Base-by-base conservation (phyloP, 2,888 invertebrate species). In the Heteromyza rotundicornis region DNA sequence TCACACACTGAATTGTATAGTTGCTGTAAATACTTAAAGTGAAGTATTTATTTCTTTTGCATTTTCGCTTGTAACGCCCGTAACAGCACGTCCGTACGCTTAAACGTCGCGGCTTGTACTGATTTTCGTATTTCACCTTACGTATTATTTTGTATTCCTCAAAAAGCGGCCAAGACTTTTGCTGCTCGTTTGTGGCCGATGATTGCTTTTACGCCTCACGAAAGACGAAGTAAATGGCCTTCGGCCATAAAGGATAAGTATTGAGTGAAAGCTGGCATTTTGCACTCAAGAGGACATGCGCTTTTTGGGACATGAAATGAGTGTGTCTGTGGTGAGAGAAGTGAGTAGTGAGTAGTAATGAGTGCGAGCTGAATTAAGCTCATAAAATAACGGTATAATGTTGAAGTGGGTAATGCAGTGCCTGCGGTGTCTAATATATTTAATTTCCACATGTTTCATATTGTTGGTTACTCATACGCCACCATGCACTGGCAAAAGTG, bases 111-210 rank as follows among this genome's bases (percentile, higher is more conserved):
- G 71, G 71, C 62, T 71, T 71, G 67, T 71, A 75, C 74, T 75
- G 74, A 73, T 69, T 74, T 70, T 65, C 65, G 64, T 65, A 72
- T 70, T 69, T 75, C 73, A 72, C 72, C 73, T 74, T 75, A 68
- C 71, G 66, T 69, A 49, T 60, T 61, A 66, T 68, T 69, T 68
- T 65, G 68, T 65, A 60, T 59, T 59, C 58, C 24, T 24, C 56
- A 12, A 14, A n/a, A n/a, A 32, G 53, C 56, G 23, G 27, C 35
- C 36, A 19, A 36, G 40, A 27, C 56, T 20, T 5, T 19, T 19
- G 47, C 20, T 55, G 50, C 50, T 60, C 54, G 59, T 60, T 35
- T 35, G 54, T 49, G 59, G 54, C 50, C 44, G 57, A 64, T 58
- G 64, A 59, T 62, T 60, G 53, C 32, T 14, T 47, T 50, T n/a